Conservation (phyloP, 2,113 vertebrate species). For the Cyrtonyx montezumae region DNA sequence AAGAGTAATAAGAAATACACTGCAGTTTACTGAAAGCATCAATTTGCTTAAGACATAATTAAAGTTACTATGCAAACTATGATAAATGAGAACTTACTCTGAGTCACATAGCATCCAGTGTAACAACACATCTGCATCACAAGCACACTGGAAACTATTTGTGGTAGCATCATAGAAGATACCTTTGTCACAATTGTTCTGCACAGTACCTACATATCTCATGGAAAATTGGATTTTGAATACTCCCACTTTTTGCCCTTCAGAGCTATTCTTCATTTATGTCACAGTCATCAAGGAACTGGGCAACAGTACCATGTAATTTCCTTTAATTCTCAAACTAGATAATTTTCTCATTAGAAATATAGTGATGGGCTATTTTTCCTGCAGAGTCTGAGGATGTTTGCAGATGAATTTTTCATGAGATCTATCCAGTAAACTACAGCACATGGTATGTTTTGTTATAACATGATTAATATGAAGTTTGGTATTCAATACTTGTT, state of each 20-base stretch:
- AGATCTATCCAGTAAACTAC: not conserved
- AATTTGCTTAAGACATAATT: not conserved
- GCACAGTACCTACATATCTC: not conserved
- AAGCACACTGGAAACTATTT: not conserved
- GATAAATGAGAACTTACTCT: not conserved
- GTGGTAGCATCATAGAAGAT: not conserved
- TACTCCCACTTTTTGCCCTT: not conserved
- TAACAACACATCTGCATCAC: not conserved
- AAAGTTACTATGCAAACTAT: not conserved
- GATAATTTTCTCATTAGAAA: constrained; percentile 9
- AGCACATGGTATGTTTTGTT: not conserved
- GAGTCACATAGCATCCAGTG: accelerated
- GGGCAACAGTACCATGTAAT: not conserved
- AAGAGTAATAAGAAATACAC: constrained; percentile 11
- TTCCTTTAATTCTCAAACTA: not conserved
- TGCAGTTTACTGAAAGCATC: not conserved
- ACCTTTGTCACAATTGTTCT: not conserved
- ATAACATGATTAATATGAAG: not conserved
- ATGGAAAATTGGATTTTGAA: not conserved
- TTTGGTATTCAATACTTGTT: not conserved
- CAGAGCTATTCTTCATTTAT: not conserved
- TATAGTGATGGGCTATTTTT: not conserved
- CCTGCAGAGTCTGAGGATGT: not conserved
- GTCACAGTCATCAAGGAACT: not conserved
- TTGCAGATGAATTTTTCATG: constrained; percentile 27